Evolutionary conservation across 2,113 vertebrate genomes (phyloP).

Genomic region (Muntiacus reevesi): DNA sequence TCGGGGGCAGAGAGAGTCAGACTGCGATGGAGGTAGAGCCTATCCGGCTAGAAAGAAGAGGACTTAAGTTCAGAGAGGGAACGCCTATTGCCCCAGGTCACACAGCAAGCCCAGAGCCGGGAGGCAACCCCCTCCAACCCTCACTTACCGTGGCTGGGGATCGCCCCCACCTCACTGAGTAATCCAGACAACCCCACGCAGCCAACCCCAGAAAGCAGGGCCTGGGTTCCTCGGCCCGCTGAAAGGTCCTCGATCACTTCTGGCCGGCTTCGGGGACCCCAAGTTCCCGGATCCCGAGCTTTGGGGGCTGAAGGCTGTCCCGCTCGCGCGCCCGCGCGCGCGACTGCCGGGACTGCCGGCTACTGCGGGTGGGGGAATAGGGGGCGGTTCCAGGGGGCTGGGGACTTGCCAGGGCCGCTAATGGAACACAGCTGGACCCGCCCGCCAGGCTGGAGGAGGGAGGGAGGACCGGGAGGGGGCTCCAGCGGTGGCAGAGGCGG

Average conservation of each 20-base stretch:
- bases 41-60: neutral
- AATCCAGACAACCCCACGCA: constrained; percentile 2
- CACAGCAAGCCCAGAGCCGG: neutral
- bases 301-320: constrained; percentile 2
- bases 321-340: neutral
- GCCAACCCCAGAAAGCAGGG: neutral
- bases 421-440: constrained; percentile 73
- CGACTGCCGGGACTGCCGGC: constrained; percentile 35
- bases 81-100: neutral
- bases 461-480: constrained; percentile 1
- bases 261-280: neutral
- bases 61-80: neutral
- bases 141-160: constrained; percentile 56
- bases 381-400: constrained; percentile 67
- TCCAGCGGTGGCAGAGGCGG: constrained; percentile 8
- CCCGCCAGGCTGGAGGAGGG: constrained; percentile 46
- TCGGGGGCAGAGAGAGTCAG: neutral
- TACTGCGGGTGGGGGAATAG: constrained; percentile 50
- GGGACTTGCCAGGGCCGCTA: constrained; percentile 68
- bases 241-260: neutral
- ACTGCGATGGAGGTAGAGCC: neutral
- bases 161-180: constrained; percentile 32
- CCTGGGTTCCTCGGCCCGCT: neutral
- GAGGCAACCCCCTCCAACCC: neutral
- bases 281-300: neutral